Conservation (phyloP, 2,888 invertebrate species). For the Helobdella robusta region DNA sequence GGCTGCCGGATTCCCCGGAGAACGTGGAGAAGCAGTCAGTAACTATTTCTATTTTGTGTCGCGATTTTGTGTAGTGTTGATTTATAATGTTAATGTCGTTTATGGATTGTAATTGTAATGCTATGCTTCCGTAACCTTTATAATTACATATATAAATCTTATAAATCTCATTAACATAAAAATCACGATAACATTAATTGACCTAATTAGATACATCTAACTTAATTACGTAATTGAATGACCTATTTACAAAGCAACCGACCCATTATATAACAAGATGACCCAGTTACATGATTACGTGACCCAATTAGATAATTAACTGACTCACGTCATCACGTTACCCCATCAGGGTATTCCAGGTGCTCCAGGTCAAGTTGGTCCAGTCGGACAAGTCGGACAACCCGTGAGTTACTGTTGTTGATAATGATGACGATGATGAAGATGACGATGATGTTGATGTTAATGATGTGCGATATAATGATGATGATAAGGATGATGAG, state of each 20-base stretch:
- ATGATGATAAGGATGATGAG: too few species aligned
- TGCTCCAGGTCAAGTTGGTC: constrained; percentile 30
- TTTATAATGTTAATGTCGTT: too few species aligned
- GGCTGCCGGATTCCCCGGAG: constrained; percentile 30
- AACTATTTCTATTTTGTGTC: not conserved
- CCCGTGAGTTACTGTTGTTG: constrained; percentile 25
- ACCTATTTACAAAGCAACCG: not conserved
- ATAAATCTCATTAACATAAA: not conserved
- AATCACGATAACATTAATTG: not conserved
- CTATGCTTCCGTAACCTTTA: too few species aligned
- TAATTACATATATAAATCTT: not conserved
- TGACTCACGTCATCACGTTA: too few species aligned
- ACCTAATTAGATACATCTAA: not conserved
- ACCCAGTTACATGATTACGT: too few species aligned
- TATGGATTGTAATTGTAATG: too few species aligned
- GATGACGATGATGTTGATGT: too few species aligned
- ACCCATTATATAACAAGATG: too few species aligned
- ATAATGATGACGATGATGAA: too few species aligned
- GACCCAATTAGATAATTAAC: too few species aligned
- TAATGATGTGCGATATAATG: too few species aligned
- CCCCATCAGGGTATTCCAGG: constrained; percentile 28
- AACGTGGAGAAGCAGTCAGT: constrained; percentile 31
- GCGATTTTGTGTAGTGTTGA: too few species aligned
- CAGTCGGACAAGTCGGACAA: constrained; percentile 28
- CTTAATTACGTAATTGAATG: not conserved